phyloP scores from a whole-genome alignment of 2,797 vertebrate genomes.

The Morus bassanus region DNA sequence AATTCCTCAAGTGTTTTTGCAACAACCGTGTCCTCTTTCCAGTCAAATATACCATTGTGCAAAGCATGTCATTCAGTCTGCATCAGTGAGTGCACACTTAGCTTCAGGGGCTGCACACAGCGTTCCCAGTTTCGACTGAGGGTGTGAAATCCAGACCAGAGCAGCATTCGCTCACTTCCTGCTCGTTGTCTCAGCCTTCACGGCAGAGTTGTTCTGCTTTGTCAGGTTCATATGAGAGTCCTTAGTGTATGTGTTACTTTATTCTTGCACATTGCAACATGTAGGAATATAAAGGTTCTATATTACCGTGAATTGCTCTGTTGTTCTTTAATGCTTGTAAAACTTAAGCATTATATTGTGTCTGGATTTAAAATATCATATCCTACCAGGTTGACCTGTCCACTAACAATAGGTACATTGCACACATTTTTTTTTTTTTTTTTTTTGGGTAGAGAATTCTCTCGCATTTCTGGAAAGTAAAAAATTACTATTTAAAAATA shows the following conservation, averaged over 20 bases:
- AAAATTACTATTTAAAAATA: background rate
- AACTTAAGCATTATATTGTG: background rate
- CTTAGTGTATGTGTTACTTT: background rate
- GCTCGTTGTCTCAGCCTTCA: background rate
- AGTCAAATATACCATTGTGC: fast-evolving
- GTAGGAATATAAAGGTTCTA: fast-evolving
- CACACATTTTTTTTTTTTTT: background rate
- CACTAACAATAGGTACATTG: background rate
- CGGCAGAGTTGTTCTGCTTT: background rate
- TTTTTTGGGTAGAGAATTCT: background rate
- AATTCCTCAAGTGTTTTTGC: background rate
- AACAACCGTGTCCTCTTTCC: background rate
- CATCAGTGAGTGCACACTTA: too few species aligned
- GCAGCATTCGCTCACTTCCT: background rate
- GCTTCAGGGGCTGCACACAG: background rate
- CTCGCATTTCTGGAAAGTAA: background rate
- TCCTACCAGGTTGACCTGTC: background rate
- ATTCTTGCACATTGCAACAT: fast-evolving
- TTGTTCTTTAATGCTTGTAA: background rate
- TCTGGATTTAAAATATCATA: background rate
- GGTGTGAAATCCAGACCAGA: background rate
- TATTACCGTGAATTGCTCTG: background rate
- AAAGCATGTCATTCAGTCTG: background rate
- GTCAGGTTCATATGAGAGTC: background rate
- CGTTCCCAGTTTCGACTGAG: background rate